phyloP scores from a whole-genome alignment of 2,113 vertebrate genomes.

The Halichoerus grypus region DNA sequence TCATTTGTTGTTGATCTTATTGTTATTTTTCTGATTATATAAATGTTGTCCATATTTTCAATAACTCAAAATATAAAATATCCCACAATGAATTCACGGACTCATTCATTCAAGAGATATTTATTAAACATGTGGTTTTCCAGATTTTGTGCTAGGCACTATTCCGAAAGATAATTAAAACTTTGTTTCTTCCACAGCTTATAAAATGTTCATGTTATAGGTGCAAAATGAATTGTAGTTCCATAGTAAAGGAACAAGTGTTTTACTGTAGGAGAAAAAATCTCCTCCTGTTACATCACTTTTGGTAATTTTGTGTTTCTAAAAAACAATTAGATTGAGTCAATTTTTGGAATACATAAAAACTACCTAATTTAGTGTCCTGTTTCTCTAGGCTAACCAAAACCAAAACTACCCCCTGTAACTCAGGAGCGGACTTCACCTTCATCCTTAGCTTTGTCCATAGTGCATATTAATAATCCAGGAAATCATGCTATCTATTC shows the following conservation, averaged over 20 bases:
- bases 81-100: neutral
- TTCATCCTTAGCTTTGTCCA: constrained; percentile 27
- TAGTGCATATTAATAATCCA: neutral
- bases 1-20: neutral
- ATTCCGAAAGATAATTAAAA: neutral
- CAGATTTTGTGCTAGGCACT: neutral
- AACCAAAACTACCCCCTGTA: neutral
- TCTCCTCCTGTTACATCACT: neutral
- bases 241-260: neutral
- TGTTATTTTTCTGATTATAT: constrained; percentile 27
- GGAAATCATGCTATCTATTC: constrained; percentile 50
- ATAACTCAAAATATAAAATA: constrained; percentile 1
- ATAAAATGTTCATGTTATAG: neutral
- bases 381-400: neutral
- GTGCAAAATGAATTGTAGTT: constrained; percentile 26
- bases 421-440: neutral
- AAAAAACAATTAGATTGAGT: neutral
- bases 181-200: constrained; percentile 29
- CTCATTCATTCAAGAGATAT: neutral
- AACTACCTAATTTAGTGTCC: neutral
- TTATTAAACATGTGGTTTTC: neutral
- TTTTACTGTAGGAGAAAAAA: neutral
- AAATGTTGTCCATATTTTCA: neutral
- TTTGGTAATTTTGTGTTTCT: neutral
- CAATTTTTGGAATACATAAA: neutral